phyloP scores from a whole-genome alignment of 2,888 invertebrate genomes.

The Tridacna gigas region DNA sequence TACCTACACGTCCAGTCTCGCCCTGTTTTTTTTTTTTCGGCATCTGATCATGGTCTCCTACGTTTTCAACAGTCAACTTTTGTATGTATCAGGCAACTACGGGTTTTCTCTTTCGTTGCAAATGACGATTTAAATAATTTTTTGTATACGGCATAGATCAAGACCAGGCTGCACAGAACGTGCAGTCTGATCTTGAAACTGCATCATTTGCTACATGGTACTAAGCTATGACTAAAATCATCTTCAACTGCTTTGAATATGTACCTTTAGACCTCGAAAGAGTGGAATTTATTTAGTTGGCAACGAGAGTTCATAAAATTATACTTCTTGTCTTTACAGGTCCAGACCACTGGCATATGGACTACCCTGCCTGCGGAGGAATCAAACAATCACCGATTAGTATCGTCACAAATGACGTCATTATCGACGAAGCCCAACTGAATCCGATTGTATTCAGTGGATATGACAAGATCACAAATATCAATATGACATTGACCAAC shows the following conservation, averaged over 20 bases:
- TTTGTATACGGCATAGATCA: too few species aligned
- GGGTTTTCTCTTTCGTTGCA: too few species aligned
- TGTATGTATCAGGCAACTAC: too few species aligned
- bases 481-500: conserved; percentile 63
- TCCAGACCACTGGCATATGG: conserved; percentile 71
- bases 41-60: too few species aligned
- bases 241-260: neutral
- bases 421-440: conserved; percentile 63
- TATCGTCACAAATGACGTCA: conserved; percentile 63
- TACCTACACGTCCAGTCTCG: too few species aligned
- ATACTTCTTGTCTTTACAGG: conserved; percentile 52
- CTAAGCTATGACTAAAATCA: neutral
- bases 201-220: too few species aligned
- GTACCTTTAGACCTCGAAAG: neutral
- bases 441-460: conserved; percentile 62
- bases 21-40: too few species aligned
- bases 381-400: conserved; percentile 74
- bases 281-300: neutral
- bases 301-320: neutral
- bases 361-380: conserved; percentile 72
- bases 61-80: too few species aligned
- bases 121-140: too few species aligned
- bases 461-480: conserved; percentile 50
- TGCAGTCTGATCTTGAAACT: too few species aligned
- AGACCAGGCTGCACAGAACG: too few species aligned